phyloP scores from a whole-genome alignment of 1,140 invertebrate species.

The Drosophila guanche region DNA sequence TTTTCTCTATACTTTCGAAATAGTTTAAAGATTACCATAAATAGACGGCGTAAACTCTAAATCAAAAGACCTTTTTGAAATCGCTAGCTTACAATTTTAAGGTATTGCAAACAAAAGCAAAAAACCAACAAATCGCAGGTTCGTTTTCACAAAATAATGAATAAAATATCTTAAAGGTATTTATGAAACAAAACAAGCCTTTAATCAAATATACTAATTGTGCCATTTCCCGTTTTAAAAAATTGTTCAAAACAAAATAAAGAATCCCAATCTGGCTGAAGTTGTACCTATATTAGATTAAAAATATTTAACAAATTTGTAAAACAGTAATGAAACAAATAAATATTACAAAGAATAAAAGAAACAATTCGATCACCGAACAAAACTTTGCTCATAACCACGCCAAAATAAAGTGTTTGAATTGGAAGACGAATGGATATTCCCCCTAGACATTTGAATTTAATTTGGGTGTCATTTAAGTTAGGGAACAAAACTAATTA shows the following conservation, averaged over 20 bases:
- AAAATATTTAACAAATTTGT: slow-evolving; percentile 38
- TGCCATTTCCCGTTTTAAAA: slow-evolving; percentile 45
- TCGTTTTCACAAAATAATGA: slow-evolving; percentile 15
- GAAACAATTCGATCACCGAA: too few relatives aligned
- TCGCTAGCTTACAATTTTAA: slow-evolving; percentile 32
- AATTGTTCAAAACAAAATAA: slow-evolving; percentile 49
- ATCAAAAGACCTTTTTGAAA: slow-evolving; percentile 34
- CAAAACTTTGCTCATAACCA: too few relatives aligned
- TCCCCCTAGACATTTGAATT: too few relatives aligned
- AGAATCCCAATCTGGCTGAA: slow-evolving; percentile 40
- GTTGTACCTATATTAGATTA: slow-evolving; percentile 48
- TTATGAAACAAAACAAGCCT: slow-evolving; percentile 35
- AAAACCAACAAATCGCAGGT: slow-evolving; percentile 16
- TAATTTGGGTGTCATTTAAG: too few relatives aligned
- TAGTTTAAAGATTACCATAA: slow-evolving; percentile 23
- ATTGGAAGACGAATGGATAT: too few relatives aligned
- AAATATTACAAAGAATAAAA: background rate
- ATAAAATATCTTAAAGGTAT: slow-evolving; percentile 29
- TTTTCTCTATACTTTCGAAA: slow-evolving; percentile 43
- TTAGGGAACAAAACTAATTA: too few relatives aligned
- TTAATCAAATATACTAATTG: slow-evolving; percentile 51
- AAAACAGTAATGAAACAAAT: slow-evolving; percentile 45
- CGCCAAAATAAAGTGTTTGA: too few relatives aligned
- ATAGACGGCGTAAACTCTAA: slow-evolving; percentile 20
- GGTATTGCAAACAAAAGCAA: background rate